phyloP scores from a whole-genome alignment of 2,888 invertebrate species.

The Marasmarcha lunaedactyla region DNA sequence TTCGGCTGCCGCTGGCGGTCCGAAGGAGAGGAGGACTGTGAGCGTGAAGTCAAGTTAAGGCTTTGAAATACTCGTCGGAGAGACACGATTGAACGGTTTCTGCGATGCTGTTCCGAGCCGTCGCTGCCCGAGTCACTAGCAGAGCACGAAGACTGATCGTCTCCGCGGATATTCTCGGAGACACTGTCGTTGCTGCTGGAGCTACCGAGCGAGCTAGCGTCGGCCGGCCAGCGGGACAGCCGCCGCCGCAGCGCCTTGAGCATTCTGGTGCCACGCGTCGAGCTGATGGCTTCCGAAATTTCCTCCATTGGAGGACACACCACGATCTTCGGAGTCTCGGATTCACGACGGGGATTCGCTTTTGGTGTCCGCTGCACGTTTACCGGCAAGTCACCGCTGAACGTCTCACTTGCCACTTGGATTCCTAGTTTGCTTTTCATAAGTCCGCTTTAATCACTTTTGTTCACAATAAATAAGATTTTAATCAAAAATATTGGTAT shows the following conservation, averaged over 20 bases:
- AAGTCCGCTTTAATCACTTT: slow-evolving; percentile 28
- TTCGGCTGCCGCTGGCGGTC: slow-evolving; percentile 54
- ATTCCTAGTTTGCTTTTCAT: slow-evolving; percentile 53
- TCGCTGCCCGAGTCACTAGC: slow-evolving; percentile 75
- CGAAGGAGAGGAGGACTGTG: slow-evolving; percentile 73
- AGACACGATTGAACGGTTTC: slow-evolving; percentile 72
- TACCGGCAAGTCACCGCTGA: slow-evolving; percentile 36
- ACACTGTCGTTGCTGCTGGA: slow-evolving; percentile 60
- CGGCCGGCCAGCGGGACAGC: slow-evolving; percentile 64
- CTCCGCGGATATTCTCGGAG: slow-evolving; percentile 42
- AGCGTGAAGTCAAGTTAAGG: slow-evolving; percentile 73
- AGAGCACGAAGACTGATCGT: slow-evolving; percentile 63
- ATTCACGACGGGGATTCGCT: slow-evolving; percentile 32
- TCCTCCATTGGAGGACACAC: slow-evolving; percentile 63
- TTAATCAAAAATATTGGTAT: slow-evolving; percentile 11
- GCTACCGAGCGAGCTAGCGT: slow-evolving; percentile 51
- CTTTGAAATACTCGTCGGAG: slow-evolving; percentile 80
- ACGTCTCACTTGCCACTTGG: slow-evolving; percentile 42
- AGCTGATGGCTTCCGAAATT: slow-evolving; percentile 67
- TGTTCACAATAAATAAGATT: slow-evolving; percentile 19
- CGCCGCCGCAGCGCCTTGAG: slow-evolving; percentile 75
- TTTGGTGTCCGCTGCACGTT: slow-evolving; percentile 32
- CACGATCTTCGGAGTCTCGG: slow-evolving; percentile 53
- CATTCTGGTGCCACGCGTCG: slow-evolving; percentile 72
- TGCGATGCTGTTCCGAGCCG: slow-evolving; percentile 60